Percentiles rank a stretch among this genome's conserved stretches.
Conservation (phyloP, 2,113 vertebrate species). For the Cyprinodon variegatus region DNA sequence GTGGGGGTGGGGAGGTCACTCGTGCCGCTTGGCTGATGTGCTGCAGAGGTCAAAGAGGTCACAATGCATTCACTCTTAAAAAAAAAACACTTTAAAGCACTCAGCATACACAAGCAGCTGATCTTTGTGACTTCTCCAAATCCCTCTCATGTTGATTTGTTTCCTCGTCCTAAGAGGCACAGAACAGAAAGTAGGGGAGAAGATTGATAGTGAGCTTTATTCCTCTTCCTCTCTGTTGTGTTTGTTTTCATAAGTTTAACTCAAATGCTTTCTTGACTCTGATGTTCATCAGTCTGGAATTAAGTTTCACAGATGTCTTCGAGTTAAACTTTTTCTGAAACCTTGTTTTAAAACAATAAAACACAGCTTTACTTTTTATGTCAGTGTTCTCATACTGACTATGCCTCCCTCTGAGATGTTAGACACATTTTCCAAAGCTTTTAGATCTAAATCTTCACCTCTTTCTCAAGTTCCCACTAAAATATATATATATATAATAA, state of each 20-base stretch:
- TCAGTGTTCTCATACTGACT: neutral
- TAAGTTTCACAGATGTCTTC: neutral
- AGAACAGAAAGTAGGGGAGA: neutral
- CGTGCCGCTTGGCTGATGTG: neutral
- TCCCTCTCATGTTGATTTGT: neutral
- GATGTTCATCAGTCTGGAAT: neutral
- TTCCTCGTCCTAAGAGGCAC: neutral
- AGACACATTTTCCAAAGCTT: neutral
- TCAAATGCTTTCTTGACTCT: neutral
- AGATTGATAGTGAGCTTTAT: neutral
- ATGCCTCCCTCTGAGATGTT: neutral
- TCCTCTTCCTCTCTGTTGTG: neutral
- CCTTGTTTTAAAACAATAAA: neutral
- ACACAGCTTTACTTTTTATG: neutral
- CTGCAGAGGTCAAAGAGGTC: constrained; percentile 1
- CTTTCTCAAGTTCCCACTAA: neutral
- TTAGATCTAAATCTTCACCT: neutral
- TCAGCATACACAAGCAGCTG: constrained; percentile 2
- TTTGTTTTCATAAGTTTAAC: neutral
- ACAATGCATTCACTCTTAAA: neutral
- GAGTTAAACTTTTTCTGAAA: neutral
- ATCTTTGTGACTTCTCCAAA: neutral
- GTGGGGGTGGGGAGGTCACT: neutral
- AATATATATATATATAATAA: neutral
- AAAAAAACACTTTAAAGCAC: neutral